phyloP scores from a whole-genome alignment of 2,113 vertebrate species.

The Tauraco erythrolophus region DNA sequence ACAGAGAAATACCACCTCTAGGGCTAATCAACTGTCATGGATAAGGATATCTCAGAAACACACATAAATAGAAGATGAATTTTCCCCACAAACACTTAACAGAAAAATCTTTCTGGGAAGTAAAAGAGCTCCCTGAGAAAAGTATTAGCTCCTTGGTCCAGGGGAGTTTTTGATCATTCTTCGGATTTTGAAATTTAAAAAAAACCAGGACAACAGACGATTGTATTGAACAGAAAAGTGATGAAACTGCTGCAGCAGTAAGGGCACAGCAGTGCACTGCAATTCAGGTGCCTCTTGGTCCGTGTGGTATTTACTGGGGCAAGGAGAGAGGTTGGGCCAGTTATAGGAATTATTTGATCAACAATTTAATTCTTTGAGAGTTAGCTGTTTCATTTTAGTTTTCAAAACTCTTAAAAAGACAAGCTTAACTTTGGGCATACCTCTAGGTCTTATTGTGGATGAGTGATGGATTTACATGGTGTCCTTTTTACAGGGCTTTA shows the following conservation, averaged over 20 bases:
- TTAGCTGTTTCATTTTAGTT: background rate
- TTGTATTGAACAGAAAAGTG: background rate
- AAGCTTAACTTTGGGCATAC: background rate
- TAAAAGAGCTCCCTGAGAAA: background rate
- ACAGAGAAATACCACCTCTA: background rate
- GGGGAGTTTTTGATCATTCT: background rate
- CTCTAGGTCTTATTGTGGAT: background rate
- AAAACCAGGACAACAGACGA: background rate
- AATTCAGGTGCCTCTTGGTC: background rate
- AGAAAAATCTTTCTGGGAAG: background rate
- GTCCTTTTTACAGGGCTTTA: background rate
- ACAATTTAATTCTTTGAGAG: background rate
- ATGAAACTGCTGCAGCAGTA: background rate
- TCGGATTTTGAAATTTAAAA: background rate
- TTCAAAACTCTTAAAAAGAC: background rate
- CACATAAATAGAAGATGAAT: background rate
- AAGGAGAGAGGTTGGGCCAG: background rate
- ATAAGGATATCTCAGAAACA: background rate
- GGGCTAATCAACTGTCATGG: background rate
- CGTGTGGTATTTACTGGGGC: background rate
- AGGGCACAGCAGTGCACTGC: background rate
- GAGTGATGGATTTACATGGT: fast-evolving
- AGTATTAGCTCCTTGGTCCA: background rate
- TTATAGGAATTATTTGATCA: background rate
- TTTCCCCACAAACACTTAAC: background rate